A percentile compares a stretch with the other conserved stretches of the same genome.
These are phyloP conservation scores for Acleris emargana DNA, from an alignment of 2,888 invertebrate species.

Conservation along the genomic window DNA sequence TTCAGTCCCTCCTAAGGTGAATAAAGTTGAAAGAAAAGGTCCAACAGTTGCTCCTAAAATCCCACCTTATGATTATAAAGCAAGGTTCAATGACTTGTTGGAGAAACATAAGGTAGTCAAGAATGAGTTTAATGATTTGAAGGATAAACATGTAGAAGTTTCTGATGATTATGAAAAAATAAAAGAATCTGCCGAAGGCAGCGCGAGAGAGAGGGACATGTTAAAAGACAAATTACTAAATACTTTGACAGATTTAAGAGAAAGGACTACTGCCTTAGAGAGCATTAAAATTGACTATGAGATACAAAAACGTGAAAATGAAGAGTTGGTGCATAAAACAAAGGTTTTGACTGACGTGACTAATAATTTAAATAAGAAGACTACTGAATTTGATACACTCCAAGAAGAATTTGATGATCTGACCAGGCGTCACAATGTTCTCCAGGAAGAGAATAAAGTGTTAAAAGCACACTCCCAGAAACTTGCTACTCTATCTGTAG, in stretches of 20 bases:
- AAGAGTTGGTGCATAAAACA: slow-evolving; percentile 69
- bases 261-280: slow-evolving; percentile 63
- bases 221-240: slow-evolving; percentile 69
- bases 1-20: slow-evolving; percentile 56
- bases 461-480: slow-evolving; percentile 68
- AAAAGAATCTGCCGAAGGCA: slow-evolving; percentile 65
- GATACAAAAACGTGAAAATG: slow-evolving; percentile 71
- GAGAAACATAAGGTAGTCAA: slow-evolving; percentile 84
- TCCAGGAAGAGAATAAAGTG: slow-evolving; percentile 73
- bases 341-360: slow-evolving; percentile 71
- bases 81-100: slow-evolving; percentile 84
- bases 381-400: slow-evolving; percentile 65
- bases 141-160: slow-evolving; percentile 79
- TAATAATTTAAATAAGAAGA: slow-evolving; percentile 66
- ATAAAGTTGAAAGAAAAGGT: slow-evolving; percentile 69
- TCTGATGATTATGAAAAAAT: slow-evolving; percentile 79
- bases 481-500: slow-evolving; percentile 70
- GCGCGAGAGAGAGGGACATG: slow-evolving; percentile 60
- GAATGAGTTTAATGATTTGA: slow-evolving; percentile 75
- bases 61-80: slow-evolving; percentile 86
- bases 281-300: slow-evolving; percentile 72
- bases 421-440: slow-evolving; percentile 65
- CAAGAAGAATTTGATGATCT: slow-evolving; percentile 65
- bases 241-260: slow-evolving; percentile 63
- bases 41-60: slow-evolving; percentile 80